Percentiles rank a stretch among this genome's conserved stretches.
These are phyloP conservation scores for Megaceryle maxima DNA, from an alignment of 2,113 vertebrate genomes.

Conservation along the genomic window DNA sequence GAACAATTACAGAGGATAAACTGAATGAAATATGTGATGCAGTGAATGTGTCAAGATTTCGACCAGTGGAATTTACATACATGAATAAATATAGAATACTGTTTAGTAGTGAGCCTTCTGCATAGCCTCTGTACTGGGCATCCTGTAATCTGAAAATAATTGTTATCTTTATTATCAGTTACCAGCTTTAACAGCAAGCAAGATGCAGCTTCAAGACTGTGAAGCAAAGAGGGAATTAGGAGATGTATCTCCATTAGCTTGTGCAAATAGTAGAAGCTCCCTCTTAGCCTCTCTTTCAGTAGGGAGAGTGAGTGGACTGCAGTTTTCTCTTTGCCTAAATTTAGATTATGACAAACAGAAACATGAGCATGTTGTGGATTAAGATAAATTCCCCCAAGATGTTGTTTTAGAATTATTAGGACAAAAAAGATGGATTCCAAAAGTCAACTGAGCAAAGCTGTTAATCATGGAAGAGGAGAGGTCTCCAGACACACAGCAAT, in stretches of 20 bases:
- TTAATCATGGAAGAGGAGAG: neutral
- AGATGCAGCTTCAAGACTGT: neutral
- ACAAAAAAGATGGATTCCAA: slow-evolving; percentile 12
- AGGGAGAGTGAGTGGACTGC: neutral
- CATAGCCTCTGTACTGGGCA: neutral
- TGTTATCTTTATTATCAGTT: slow-evolving; percentile 49
- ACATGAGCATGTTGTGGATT: slow-evolving; percentile 6
- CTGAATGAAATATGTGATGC: slow-evolving; percentile 62
- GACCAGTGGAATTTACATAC: slow-evolving; percentile 68
- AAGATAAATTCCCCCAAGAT: slow-evolving; percentile 43
- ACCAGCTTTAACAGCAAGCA: slow-evolving; percentile 32
- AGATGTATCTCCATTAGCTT: slow-evolving; percentile 39
- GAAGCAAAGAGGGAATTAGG: slow-evolving; percentile 5
- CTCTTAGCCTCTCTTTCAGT: neutral
- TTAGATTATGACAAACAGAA: neutral
- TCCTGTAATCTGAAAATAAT: slow-evolving; percentile 42
- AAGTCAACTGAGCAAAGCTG: slow-evolving; percentile 10
- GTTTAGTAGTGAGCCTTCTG: slow-evolving; percentile 35
- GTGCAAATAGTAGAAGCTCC: slow-evolving; percentile 36
- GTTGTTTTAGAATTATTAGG: neutral
- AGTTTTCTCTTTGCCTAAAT: slow-evolving; percentile 28
- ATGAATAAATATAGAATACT: slow-evolving; percentile 67
- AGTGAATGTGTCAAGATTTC: slow-evolving; percentile 65
- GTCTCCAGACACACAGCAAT: neutral
- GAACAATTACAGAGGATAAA: slow-evolving; percentile 72